Evolutionary conservation across 1,140 invertebrate species (phyloP).

Genomic region (Augochlora pura): DNA sequence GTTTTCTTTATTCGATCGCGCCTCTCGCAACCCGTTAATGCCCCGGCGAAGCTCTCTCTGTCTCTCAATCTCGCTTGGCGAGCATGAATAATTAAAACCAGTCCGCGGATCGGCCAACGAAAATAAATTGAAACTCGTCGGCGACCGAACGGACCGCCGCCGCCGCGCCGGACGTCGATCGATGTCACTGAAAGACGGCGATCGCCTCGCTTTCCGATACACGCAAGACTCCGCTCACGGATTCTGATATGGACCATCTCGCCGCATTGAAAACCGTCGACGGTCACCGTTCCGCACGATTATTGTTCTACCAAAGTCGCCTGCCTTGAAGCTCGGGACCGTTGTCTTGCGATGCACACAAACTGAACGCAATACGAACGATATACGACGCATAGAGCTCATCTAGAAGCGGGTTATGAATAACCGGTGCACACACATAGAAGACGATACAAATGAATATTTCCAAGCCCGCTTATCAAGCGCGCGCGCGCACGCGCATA

Average conservation of each 20-base stretch:
- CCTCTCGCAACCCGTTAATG: background rate
- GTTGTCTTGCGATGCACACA: conserved; percentile 46
- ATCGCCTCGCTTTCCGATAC: background rate
- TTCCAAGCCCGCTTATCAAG: conserved; percentile 32
- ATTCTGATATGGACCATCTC: no score
- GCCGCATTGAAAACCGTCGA: background rate
- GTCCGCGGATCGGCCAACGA: no score
- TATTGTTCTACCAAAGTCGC: background rate
- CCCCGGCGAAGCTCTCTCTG: no score
- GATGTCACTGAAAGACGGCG: background rate
- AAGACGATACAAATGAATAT: conserved; percentile 53
- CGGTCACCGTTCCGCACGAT: background rate
- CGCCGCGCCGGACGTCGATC: no score
- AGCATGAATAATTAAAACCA: no score
- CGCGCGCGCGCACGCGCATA: no score
- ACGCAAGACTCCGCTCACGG: background rate
- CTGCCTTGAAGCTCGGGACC: conserved; percentile 42
- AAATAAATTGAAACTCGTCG: no score
- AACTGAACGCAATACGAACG: conserved; percentile 10
- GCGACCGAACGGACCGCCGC: no score
- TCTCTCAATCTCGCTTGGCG: no score
- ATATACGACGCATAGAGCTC: conserved; percentile 39
- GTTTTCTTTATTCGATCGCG: background rate
- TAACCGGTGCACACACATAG: conserved; percentile 57
- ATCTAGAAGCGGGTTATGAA: conserved; percentile 64